Percentiles rank a stretch among this genome's conserved stretches.
Conservation (phyloP, 2,797 vertebrate genomes). For the Hyperoplus lanceolatus region DNA sequence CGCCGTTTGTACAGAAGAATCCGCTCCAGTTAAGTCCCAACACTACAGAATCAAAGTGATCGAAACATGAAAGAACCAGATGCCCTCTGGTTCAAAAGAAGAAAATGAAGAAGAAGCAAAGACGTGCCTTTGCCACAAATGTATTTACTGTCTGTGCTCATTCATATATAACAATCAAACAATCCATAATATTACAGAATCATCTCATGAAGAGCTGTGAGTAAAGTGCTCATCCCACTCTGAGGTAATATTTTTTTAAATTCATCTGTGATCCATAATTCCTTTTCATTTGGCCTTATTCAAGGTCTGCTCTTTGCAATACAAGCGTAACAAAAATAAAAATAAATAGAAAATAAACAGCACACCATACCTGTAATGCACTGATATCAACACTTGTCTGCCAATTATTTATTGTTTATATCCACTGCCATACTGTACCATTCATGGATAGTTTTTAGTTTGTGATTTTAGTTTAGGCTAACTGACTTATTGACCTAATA, state of each 20-base stretch:
- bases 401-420: neutral
- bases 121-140: neutral
- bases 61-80: conserved; percentile 12
- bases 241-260: neutral
- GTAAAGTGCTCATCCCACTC: neutral
- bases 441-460: neutral
- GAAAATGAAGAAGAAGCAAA: neutral
- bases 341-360: neutral
- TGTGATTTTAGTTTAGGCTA: no score
- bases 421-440: neutral
- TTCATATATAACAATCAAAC: conserved; percentile 15
- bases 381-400: neutral
- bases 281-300: neutral
- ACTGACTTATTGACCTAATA: neutral
- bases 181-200: neutral
- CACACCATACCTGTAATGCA: neutral
- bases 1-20: conserved; percentile 20
- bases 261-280: neutral
- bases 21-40: conserved; percentile 19
- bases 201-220: neutral
- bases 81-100: neutral
- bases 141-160: neutral
- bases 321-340: neutral
- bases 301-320: neutral
- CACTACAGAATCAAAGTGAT: conserved; percentile 32